Evolutionary conservation across 2,797 vertebrate genomes (phyloP).

Genomic region (Podarcis lilfordi): DNA sequence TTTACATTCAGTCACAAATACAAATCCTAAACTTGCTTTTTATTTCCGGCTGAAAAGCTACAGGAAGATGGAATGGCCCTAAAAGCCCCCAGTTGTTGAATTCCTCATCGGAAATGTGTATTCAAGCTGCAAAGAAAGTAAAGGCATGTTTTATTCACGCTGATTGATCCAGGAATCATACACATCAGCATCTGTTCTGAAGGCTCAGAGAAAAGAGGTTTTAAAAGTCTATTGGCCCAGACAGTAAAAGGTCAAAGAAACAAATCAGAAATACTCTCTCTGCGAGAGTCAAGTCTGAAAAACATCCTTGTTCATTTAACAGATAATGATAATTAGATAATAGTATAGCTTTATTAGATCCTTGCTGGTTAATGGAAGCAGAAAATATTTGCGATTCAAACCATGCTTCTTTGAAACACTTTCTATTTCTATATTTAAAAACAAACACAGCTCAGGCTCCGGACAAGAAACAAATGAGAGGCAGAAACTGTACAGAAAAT

Average conservation of each 20-base stretch:
- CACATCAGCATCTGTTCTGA: conserved; percentile 59
- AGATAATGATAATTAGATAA: too few species aligned
- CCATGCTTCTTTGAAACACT: background rate
- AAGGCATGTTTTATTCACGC: conserved; percentile 65
- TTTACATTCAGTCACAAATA: background rate
- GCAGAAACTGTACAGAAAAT: background rate
- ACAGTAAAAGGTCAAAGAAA: conserved; percentile 54
- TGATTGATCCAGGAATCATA: conserved; percentile 68
- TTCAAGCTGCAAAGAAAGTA: conserved; percentile 61
- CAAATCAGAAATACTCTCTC: conserved; percentile 30
- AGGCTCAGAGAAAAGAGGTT: conserved; percentile 29
- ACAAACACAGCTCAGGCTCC: background rate
- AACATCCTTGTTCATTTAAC: conserved; percentile 36
- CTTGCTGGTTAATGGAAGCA: conserved; percentile 42
- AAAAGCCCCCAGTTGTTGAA: conserved; percentile 48
- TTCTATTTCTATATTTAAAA: background rate
- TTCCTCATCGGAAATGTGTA: conserved; percentile 63
- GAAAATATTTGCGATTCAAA: conserved; percentile 11
- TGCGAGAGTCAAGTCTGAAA: conserved; percentile 52
- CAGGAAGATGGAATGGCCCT: conserved; percentile 11
- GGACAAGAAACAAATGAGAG: background rate
- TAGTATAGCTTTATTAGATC: conserved; percentile 48
- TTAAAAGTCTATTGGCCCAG: conserved; percentile 58
- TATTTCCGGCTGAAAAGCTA: conserved; percentile 20
- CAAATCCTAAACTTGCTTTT: background rate